Evolutionary conservation across 2,113 vertebrate genomes (phyloP).

Genomic region (Hipposideros armiger): DNA sequence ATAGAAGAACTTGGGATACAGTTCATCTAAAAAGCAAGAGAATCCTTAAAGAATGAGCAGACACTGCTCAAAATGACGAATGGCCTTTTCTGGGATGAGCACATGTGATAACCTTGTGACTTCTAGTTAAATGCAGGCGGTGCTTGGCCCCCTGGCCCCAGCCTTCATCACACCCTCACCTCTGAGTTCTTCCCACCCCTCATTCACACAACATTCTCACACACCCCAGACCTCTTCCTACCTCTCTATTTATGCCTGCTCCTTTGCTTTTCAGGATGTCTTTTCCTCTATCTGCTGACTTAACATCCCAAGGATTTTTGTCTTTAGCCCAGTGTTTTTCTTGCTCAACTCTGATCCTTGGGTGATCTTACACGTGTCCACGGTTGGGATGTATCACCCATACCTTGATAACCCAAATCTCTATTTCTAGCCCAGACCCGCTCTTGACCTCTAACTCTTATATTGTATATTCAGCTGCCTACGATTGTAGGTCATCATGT

Average conservation of each 20-base stretch:
- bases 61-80: constrained; percentile 8
- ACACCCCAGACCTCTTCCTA: not conserved
- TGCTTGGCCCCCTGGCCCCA: not conserved
- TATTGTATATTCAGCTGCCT: not conserved
- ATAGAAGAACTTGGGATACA: not conserved
- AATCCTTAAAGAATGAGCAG: not conserved
- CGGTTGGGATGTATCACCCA: not conserved
- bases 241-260: constrained; percentile 25
- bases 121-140: not conserved
- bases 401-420: not conserved
- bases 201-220: not conserved
- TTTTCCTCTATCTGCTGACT: not conserved
- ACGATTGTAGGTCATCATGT: not conserved
- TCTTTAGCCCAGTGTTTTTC: not conserved
- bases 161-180: not conserved
- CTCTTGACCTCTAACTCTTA: not conserved
- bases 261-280: not conserved
- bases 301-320: not conserved
- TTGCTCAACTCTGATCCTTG: not conserved
- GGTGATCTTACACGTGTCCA: not conserved
- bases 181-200: not conserved
- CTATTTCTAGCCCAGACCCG: not conserved
- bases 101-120: not conserved
- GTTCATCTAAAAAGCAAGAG: constrained; percentile 28
- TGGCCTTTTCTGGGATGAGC: not conserved